Conservation (phyloP, 2,797 vertebrate genomes). For the Peromyscus attwateri region DNA sequence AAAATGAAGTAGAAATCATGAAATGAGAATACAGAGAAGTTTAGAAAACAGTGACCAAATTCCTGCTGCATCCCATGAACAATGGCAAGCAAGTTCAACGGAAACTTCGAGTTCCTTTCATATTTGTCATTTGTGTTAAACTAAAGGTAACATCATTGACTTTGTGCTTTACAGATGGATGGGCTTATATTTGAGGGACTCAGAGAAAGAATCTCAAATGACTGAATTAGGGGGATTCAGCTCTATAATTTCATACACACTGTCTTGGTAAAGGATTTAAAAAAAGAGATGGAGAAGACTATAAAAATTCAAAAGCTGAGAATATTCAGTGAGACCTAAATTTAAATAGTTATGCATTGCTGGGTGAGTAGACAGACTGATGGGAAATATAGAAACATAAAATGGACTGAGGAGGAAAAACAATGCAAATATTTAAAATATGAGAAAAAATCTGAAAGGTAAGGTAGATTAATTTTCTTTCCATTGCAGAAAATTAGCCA, state of each 20-base stretch:
- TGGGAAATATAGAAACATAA: background rate
- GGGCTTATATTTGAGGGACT: background rate
- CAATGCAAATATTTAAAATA: background rate
- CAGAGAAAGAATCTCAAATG: background rate
- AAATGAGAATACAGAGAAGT: background rate
- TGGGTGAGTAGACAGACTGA: background rate
- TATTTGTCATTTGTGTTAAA: background rate
- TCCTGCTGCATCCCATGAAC: too few species aligned
- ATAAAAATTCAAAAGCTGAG: background rate
- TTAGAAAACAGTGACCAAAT: background rate
- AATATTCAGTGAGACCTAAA: background rate
- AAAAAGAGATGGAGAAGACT: background rate
- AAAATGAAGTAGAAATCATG: background rate
- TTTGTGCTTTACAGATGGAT: background rate
- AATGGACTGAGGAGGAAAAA: background rate
- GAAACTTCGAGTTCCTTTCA: background rate
- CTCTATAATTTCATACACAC: background rate
- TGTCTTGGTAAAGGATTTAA: background rate
- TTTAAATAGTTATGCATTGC: background rate
- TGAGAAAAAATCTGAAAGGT: background rate
- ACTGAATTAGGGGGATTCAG: background rate
- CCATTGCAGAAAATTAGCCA: background rate
- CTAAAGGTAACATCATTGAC: background rate
- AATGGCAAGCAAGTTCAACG: background rate
- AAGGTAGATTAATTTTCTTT: background rate